Conservation (phyloP, 1,140 invertebrate genomes). For the Conus betulinus region DNA sequence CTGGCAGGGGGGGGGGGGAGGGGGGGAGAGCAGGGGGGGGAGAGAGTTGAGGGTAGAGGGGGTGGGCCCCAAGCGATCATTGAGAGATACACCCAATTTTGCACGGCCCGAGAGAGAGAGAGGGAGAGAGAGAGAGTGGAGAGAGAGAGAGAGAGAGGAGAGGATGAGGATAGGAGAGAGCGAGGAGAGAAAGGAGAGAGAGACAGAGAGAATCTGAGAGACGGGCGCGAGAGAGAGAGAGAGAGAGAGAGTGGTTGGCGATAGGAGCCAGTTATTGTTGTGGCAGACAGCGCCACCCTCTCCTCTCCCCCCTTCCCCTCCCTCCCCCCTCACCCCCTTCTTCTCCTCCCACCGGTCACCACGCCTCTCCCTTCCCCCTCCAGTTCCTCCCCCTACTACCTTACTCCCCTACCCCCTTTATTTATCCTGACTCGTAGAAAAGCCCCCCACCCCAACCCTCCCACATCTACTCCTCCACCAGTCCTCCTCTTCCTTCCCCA, state of each 20-base stretch:
- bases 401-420: no score
- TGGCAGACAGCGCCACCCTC: background rate
- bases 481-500: no score
- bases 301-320: background rate
- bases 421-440: no score
- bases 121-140: background rate
- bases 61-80: background rate
- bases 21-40: background rate
- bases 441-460: background rate
- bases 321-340: background rate
- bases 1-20: background rate
- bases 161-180: background rate
- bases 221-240: background rate
- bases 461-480: background rate
- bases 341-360: background rate
- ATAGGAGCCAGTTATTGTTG: background rate
- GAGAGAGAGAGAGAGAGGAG: background rate
- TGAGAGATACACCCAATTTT: background rate
- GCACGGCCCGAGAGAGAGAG: background rate
- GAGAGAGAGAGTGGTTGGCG: background rate
- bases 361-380: no score
- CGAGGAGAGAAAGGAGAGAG: background rate
- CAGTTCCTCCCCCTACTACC: no score
- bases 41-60: background rate
- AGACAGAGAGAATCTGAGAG: no score